A percentile compares a stretch with the other conserved stretches of the same genome.
These are phyloP conservation scores for Creontiades dilutus DNA, from an alignment of 2,888 invertebrate genomes.

Conservation along the genomic window DNA sequence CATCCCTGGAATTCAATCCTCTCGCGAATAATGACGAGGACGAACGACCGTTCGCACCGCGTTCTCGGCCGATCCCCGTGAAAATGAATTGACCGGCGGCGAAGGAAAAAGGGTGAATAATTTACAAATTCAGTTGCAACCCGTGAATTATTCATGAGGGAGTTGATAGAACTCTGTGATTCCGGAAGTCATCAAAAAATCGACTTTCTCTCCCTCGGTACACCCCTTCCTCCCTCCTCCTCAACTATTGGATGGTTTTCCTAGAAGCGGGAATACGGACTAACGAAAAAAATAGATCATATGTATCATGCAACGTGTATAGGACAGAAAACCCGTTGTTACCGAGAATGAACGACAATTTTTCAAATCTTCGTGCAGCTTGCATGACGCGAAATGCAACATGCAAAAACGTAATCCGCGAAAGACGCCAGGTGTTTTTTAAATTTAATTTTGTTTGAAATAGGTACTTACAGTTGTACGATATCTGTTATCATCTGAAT, in stretches of 20 bases:
- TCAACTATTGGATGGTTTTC: not conserved
- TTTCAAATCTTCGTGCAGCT: too few species aligned
- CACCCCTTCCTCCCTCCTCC: too few species aligned
- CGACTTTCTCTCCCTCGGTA: not conserved
- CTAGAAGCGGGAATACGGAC: not conserved
- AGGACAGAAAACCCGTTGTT: too few species aligned
- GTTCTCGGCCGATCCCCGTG: not conserved
- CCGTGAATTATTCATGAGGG: conserved; percentile 43
- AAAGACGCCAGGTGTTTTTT: too few species aligned
- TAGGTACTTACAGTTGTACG: too few species aligned
- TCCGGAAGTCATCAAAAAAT: conserved; percentile 29
- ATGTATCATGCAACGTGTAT: too few species aligned
- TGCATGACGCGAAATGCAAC: too few species aligned
- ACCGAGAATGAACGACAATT: too few species aligned
- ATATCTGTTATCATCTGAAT: too few species aligned
- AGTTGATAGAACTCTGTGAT: conserved; percentile 29
- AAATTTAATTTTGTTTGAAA: too few species aligned
- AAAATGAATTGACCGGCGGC: conserved; percentile 11
- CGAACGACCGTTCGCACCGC: not conserved
- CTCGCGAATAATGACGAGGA: not conserved
- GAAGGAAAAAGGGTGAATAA: conserved; percentile 43
- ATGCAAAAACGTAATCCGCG: too few species aligned
- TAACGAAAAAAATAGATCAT: not conserved
- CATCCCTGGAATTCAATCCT: not conserved
- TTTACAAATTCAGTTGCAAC: conserved; percentile 48